These are phyloP conservation scores for Staurois parvus DNA, from an alignment of 2,797 vertebrate genomes.

Conservation along the genomic window DNA sequence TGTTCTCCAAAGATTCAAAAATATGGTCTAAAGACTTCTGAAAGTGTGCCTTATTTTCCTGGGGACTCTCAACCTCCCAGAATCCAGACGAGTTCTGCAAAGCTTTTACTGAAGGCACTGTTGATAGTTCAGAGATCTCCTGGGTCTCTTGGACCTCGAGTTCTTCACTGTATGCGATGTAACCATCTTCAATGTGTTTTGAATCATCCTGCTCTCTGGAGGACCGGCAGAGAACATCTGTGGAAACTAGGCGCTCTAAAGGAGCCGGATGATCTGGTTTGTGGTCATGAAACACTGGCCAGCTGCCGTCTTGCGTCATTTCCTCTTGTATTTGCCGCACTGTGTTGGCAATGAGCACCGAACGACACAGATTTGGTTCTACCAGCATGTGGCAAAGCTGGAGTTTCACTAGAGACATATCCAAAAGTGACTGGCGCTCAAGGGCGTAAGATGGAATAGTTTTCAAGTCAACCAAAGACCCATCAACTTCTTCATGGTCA, in stretches of 20 bases:
- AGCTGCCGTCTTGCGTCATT: conserved; percentile 94
- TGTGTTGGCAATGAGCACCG: conserved; percentile 96
- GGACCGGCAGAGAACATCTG: conserved; percentile 87
- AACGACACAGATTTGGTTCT: conserved; percentile 94
- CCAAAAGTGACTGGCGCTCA: conserved; percentile 94
- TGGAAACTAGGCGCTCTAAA: conserved; percentile 85
- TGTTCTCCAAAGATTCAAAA: conserved; percentile 91
- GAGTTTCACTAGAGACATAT: conserved; percentile 98
- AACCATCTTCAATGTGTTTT: conserved; percentile 73
- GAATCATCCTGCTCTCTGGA: conserved; percentile 75
- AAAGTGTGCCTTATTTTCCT: conserved; percentile 77
- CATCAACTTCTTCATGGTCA: conserved; percentile 83
- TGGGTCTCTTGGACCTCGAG: conserved; percentile 64
- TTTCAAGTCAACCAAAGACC: conserved; percentile 73
- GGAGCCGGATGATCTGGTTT: conserved; percentile 79
- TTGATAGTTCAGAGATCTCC: conserved; percentile 66
- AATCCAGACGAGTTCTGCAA: conserved; percentile 73
- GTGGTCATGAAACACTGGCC: conserved; percentile 82
- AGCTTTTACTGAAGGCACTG: conserved; percentile 64
- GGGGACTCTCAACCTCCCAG: conserved; percentile 82
- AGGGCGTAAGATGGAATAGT: conserved; percentile 85
- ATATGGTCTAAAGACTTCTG: conserved; percentile 89
- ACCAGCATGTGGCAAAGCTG: conserved; percentile 98
- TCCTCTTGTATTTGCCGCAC: conserved; percentile 98
- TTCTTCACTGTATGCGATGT: conserved; percentile 69